Base-by-base conservation (phyloP, 2,113 vertebrate species). In the Triplophysa tibetana region DNA sequence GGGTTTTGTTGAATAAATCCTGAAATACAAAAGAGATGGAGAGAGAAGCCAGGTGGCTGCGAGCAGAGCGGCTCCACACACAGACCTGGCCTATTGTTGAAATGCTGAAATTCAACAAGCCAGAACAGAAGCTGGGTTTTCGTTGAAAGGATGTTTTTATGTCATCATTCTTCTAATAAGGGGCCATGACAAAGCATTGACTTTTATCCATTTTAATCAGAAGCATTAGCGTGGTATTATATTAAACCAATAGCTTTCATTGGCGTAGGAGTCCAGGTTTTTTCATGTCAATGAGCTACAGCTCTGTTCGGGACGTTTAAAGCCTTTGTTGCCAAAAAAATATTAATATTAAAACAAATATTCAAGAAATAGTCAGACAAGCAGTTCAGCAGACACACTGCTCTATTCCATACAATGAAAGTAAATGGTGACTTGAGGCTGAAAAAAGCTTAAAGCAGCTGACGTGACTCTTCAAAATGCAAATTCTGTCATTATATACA, bases 1-100 rank as follows among this genome's bases (percentile, higher is more conserved):
- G 75, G 65, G 79, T 86, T 85, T 84, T 84, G 85, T 87, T 86
- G 77, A 87, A 89, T 85, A 86, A 85, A 86, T 85, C 86, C 79
- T 86, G 77, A 75, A 87, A 89, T 84, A 90, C 78, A 89, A 81
- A 70, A 74, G 85, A 82, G 77, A 73, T 77, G 83, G 80, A 83
- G 76, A 84, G 81, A 76, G 52, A 84, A 89, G 81, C 83, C 86
- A 87, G 81, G 84, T 87, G 83, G 77, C 90, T 85, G 75, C 69
- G 63, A 82, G 70, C 63, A 69, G 75, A 70, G 79, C 43, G 84
- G 72, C 80, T 83, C 85, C 64, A 86, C 70, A 78, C 63, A 78
- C 65, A 85, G 78, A 85, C 78, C 70, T 26, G 48, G 12, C 75
- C 87, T 54, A 82, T 85, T 87, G 82, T 83, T 70, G 66, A 33